A percentile compares a stretch with the other conserved stretches of the same genome.
phyloP scores from a whole-genome alignment of 2,888 invertebrate species.

The Andrena dorsata region DNA sequence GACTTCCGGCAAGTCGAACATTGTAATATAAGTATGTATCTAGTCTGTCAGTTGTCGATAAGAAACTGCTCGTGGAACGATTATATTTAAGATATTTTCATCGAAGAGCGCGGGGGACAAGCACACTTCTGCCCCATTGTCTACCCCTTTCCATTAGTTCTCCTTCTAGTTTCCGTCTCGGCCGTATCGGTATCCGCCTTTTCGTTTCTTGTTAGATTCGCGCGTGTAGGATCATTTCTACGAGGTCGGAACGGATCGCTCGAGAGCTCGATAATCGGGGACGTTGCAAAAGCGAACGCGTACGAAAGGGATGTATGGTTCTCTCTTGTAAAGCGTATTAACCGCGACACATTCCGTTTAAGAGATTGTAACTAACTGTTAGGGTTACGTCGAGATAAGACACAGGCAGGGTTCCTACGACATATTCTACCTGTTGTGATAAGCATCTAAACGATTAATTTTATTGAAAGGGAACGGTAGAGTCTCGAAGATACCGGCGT shows the following conservation, averaged over 20 bases:
- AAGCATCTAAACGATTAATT: constrained; percentile 75
- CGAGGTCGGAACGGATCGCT: constrained; percentile 1
- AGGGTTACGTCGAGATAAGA: constrained; percentile 57
- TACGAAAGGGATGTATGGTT: constrained; percentile 3
- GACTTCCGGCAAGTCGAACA: constrained; percentile 62
- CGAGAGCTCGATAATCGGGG: constrained; percentile 24
- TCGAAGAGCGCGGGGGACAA: constrained; percentile 40
- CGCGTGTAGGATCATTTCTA: constrained; percentile 19
- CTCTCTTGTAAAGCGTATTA: constrained; percentile 51
- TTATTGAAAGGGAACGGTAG: constrained; percentile 71
- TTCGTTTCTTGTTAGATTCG: constrained; percentile 13
- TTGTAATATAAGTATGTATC: constrained; percentile 66
- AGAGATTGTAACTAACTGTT: constrained; percentile 69
- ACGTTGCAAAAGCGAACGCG: constrained; percentile 50
- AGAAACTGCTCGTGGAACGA: constrained; percentile 63
- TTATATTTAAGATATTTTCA: constrained; percentile 53
- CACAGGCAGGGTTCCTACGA: constrained; percentile 75
- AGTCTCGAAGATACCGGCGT: constrained; percentile 62
- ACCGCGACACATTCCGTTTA: constrained; percentile 52
- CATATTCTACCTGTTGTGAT: constrained; percentile 76
- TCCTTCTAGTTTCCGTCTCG: background rate
- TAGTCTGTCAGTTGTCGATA: constrained; percentile 64
- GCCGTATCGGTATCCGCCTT: background rate
- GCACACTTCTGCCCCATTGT: constrained; percentile 24
- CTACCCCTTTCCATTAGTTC: background rate